phyloP scores from a whole-genome alignment of 1,140 invertebrate genomes.

The Nasonia giraulti region DNA sequence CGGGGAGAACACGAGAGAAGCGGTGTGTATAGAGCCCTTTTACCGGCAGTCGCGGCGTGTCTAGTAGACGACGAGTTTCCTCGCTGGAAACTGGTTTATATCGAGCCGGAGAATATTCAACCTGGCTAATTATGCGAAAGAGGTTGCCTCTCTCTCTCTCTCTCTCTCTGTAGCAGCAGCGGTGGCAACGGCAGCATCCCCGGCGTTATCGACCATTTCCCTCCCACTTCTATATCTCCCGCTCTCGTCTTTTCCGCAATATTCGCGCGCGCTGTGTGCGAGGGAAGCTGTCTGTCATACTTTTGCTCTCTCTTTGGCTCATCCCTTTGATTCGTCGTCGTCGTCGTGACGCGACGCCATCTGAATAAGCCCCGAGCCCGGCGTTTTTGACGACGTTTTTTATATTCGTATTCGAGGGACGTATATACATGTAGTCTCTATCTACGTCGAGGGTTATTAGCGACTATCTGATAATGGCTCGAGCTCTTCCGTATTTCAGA shows the following conservation, averaged over 20 bases:
- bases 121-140: conserved; percentile 29
- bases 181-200: not conserved
- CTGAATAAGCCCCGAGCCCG: too few species aligned
- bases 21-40: not conserved
- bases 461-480: too few species aligned
- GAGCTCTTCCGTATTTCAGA: too few species aligned
- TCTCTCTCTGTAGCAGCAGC: too few species aligned
- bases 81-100: conserved; percentile 21
- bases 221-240: not conserved
- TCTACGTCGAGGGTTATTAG: too few species aligned
- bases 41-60: not conserved
- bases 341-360: too few species aligned
- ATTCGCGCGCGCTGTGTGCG: not conserved
- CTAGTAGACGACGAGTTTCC: conserved; percentile 5
- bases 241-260: not conserved
- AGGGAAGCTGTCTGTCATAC: not conserved
- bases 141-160: not conserved
- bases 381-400: not conserved
- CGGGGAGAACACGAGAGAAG: not conserved
- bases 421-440: not conserved
- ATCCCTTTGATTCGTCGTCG: not conserved
- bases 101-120: conserved; percentile 6
- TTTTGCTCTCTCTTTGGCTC: too few species aligned
- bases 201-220: conserved; percentile 20
- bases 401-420: not conserved